A percentile compares a stretch with the other conserved stretches of the same genome.
Conservation (phyloP, 1,140 invertebrate species). For the Phenacoccus solenopsis region DNA sequence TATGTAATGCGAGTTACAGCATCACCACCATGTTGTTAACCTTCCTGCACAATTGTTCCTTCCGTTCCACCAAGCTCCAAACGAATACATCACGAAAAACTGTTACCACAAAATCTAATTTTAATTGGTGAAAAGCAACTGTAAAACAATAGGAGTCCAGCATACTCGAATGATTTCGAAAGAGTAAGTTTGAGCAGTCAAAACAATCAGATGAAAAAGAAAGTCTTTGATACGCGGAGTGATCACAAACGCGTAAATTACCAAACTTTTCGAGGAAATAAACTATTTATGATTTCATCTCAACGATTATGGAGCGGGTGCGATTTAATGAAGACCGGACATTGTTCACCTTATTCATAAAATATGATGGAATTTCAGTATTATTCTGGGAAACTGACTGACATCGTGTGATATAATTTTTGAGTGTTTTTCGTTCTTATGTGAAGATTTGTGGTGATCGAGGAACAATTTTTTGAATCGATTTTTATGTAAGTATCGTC, state of each 20-base stretch:
- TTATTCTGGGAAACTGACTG: neutral
- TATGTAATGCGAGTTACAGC: no score
- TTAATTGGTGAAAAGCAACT: conserved; percentile 4
- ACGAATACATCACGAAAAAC: neutral
- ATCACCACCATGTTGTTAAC: no score
- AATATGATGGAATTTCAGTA: neutral
- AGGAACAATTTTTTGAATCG: no score
- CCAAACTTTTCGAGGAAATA: neutral
- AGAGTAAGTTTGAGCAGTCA: neutral
- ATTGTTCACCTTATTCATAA: neutral
- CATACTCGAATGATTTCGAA: conserved; percentile 12
- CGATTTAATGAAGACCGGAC: neutral
- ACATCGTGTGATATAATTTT: no score
- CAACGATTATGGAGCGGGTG: no score
- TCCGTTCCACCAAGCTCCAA: no score
- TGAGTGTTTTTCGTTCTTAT: no score
- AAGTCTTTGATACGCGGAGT: neutral
- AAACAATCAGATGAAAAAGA: conserved; percentile 12
- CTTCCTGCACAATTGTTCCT: no score
- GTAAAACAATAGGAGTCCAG: neutral
- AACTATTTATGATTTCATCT: conserved; percentile 5
- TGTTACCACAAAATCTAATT: neutral
- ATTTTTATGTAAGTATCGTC: no score
- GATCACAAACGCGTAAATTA: conserved; percentile 6
- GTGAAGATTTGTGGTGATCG: no score